A percentile compares a stretch with the other conserved stretches of the same genome.
Conservation (phyloP, 2,797 vertebrate species). For the Cyprinella venusta region DNA sequence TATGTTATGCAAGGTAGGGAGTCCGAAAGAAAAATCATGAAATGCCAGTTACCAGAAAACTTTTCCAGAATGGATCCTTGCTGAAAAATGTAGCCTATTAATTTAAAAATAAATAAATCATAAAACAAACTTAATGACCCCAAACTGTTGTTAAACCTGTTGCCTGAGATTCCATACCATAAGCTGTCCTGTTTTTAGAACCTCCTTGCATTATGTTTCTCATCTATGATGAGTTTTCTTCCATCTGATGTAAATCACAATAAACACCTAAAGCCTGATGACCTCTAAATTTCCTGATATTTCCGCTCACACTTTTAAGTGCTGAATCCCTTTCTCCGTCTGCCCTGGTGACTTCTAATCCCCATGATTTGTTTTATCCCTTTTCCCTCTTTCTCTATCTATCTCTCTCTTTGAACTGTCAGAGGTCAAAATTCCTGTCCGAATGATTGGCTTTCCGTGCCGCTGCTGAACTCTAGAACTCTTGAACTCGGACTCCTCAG, state of each 20-base stretch:
- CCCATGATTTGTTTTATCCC: conserved; percentile 28
- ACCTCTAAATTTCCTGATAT: conserved; percentile 14
- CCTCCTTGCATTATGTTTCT: neutral
- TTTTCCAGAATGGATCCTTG: neutral
- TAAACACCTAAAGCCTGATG: conserved; percentile 29
- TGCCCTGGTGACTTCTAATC: conserved; percentile 17
- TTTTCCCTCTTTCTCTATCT: neutral
- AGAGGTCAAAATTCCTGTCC: conserved; percentile 28
- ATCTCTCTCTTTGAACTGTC: conserved; percentile 1
- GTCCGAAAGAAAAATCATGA: neutral
- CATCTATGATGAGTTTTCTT: neutral
- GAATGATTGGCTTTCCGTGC: conserved; percentile 23
- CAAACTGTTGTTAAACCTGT: neutral
- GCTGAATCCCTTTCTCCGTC: neutral
- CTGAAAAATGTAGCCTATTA: too few species aligned
- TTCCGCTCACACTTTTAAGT: conserved; percentile 9
- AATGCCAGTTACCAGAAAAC: neutral
- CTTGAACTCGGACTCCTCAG: conserved; percentile 26
- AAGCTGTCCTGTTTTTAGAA: neutral
- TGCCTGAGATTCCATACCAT: neutral
- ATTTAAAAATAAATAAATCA: neutral
- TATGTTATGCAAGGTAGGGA: neutral
- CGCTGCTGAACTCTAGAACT: conserved; percentile 34
- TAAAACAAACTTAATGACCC: neutral
- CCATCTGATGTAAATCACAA: conserved; percentile 34